Base-by-base conservation (phyloP, 2,888 invertebrate species). In the Spisula subtruncata region DNA sequence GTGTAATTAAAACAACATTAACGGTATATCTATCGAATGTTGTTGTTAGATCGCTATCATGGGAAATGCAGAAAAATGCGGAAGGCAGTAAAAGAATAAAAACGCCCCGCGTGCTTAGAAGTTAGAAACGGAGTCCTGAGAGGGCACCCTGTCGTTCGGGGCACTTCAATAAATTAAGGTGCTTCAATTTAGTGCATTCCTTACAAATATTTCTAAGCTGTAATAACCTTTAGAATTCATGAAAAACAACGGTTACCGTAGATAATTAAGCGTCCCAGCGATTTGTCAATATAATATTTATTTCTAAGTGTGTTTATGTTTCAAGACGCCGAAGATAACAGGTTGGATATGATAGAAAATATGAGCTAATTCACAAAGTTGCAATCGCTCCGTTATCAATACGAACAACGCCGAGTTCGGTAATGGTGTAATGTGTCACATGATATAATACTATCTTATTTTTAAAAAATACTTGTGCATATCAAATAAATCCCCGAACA, bases 1-100 rank as follows among this genome's bases (percentile, higher is more conserved):
- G 18, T 18, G 32, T 75, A 75, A 75, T 75, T 75, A 75, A 75
- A 75, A 75, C 35, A 18, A 32, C 75, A 75, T 75, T 18, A 75
- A 1, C 10, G 32, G 12, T 25, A 75, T 18, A 35, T 32, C 25
- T 32, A 75, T 35, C 25, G 14, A 35, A 35, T 75, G 25, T 75
- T n/a, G 60, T 66, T 25, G 25, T 66, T 25, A 66, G 12, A 25
- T 25, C n/a, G n/a, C 25, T 12, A 66, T 66, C n/a, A 25, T 25
- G 20, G 10, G n/a, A 66, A 66, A 25, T 66, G 25, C 60, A 66
- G 25, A 66, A 66, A 66, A 66, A 12, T n/a, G 16, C 1, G 18
- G 32, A 32, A 75, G 16, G 32, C 32, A 5, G 14, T 32, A 18
- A 16, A 14, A 12, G 35, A 32, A 32, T 41, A 32, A 75, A 75